phyloP scores from a whole-genome alignment of 2,888 invertebrate genomes.

The Drosophila anomalata region DNA sequence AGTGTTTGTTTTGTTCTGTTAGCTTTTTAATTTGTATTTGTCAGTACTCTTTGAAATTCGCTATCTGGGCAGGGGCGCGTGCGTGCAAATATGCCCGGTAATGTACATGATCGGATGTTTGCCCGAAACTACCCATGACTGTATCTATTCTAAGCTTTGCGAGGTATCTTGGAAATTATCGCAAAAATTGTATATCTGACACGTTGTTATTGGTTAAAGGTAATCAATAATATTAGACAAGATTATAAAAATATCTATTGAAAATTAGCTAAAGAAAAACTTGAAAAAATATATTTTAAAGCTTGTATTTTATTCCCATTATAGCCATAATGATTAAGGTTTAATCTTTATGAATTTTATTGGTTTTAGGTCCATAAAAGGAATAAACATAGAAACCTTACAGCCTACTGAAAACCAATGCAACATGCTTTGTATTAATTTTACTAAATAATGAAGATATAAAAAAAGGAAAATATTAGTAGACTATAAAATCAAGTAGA shows the following conservation, averaged over 20 bases:
- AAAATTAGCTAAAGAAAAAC: too few species aligned
- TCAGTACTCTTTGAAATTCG: constrained; percentile 34
- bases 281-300: too few species aligned
- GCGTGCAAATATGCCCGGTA: constrained; percentile 49
- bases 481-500: not conserved
- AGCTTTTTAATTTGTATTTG: constrained; percentile 65
- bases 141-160: constrained; percentile 5
- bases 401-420: not conserved
- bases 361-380: not conserved
- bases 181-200: not conserved
- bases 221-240: not conserved
- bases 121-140: constrained; percentile 8
- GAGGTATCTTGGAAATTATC: constrained; percentile 2
- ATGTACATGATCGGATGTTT: constrained; percentile 18
- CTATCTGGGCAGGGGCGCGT: constrained; percentile 44
- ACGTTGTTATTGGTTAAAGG: not conserved
- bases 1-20: constrained; percentile 48
- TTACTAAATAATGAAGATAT: not conserved
- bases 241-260: too few species aligned
- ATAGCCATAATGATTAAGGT: too few species aligned
- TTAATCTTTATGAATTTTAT: not conserved
- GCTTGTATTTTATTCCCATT: too few species aligned
- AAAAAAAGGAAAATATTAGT: not conserved
- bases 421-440: not conserved
- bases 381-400: too few species aligned